Evolutionary conservation across 1,140 invertebrate genomes (phyloP).

Genomic region (Ceratitis capitata): DNA sequence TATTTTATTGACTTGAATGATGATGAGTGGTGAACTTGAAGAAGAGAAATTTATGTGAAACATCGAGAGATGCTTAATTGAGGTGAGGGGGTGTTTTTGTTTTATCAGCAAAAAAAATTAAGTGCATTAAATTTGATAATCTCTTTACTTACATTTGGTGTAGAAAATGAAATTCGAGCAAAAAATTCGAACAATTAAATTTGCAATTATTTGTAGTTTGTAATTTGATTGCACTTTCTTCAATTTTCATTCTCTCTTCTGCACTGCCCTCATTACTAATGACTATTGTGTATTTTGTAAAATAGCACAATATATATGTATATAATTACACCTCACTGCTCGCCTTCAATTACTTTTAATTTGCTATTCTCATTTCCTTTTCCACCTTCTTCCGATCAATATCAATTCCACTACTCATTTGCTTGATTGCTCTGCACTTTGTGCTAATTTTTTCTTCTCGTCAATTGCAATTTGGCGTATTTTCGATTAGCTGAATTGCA

Average conservation of each 20-base stretch:
- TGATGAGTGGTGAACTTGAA: neutral
- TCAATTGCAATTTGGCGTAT: neutral
- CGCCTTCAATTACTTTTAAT: neutral
- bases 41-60: neutral
- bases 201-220: too few species aligned
- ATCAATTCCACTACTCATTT: neutral
- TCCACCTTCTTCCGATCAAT: neutral
- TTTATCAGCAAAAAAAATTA: neutral
- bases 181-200: too few species aligned
- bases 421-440: neutral
- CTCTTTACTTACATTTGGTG: neutral
- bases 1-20: neutral
- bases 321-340: neutral
- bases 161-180: neutral
- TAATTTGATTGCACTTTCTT: too few species aligned
- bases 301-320: too few species aligned
- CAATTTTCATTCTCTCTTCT: neutral
- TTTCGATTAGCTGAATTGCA: neutral
- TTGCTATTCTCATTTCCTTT: neutral
- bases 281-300: neutral
- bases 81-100: neutral
- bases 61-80: neutral
- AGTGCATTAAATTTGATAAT: too few species aligned
- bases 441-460: neutral
- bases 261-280: neutral